Conservation (phyloP, 2,888 invertebrate species). For the Hecatera dysodea region DNA sequence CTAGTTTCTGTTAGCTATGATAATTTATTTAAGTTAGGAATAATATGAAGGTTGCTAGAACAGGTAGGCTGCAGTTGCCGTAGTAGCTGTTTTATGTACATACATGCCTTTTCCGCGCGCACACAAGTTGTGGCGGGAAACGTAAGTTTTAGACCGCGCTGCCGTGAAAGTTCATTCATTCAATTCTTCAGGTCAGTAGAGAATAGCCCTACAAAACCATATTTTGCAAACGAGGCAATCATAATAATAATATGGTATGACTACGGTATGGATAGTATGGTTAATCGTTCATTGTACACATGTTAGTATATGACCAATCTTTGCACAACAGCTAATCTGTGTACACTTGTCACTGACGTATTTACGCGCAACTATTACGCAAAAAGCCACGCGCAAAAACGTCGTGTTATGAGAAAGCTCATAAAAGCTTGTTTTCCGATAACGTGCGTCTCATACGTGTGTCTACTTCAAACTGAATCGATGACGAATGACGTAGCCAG, state of each 20-base stretch:
- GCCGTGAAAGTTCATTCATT: not conserved
- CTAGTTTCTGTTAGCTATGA: conserved; percentile 23
- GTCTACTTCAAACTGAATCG: conserved; percentile 49
- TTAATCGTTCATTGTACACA: not conserved
- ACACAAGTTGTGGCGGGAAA: conserved; percentile 38
- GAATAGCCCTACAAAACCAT: too few species aligned
- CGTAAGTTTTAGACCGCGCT: not conserved
- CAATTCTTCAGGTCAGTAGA: not conserved
- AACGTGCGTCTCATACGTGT: conserved; percentile 35
- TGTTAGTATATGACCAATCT: conserved; percentile 20
- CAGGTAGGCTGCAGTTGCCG: conserved; percentile 11
- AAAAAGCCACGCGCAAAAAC: conserved; percentile 66
- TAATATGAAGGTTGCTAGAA: conserved; percentile 38
- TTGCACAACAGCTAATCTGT: conserved; percentile 36
- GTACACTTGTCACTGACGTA: conserved; percentile 59
- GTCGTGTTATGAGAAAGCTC: conserved; percentile 72
- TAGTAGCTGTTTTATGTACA: conserved; percentile 1
- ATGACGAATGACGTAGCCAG: conserved; percentile 59
- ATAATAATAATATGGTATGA: not conserved
- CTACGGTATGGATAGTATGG: too few species aligned
- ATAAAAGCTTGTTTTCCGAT: conserved; percentile 59
- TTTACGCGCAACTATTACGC: conserved; percentile 70
- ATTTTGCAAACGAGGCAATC: not conserved
- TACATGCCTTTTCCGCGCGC: conserved; percentile 25
- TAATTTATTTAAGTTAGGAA: conserved; percentile 26